A percentile compares a stretch with the other conserved stretches of the same genome.
phyloP scores from a whole-genome alignment of 2,797 vertebrate genomes.

The Mormyrus proboscirostris region DNA sequence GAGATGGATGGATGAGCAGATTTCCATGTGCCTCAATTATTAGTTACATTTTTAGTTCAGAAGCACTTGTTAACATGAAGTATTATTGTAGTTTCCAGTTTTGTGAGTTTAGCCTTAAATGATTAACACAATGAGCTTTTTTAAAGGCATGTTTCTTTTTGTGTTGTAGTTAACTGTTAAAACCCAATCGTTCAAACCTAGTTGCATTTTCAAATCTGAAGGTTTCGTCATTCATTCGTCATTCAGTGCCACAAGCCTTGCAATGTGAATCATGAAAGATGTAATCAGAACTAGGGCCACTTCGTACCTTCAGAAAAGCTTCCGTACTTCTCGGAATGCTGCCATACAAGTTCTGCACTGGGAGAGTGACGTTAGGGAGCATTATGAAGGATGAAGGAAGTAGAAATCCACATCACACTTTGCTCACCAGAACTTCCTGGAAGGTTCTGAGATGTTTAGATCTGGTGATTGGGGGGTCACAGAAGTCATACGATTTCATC shows the following conservation, averaged over 20 bases:
- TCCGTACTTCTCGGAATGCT: neutral
- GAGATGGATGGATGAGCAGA: neutral
- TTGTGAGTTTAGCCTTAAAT: neutral
- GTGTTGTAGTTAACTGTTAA: neutral
- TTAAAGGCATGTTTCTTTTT: neutral
- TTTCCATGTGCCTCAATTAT: neutral
- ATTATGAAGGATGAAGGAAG: neutral
- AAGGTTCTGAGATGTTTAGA: neutral
- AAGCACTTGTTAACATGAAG: neutral
- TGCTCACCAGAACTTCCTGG: neutral
- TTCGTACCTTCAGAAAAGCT: neutral
- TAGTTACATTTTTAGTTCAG: neutral
- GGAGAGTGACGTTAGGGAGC: neutral
- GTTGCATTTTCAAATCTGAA: neutral
- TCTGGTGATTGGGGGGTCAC: neutral
- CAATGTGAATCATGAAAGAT: neutral
- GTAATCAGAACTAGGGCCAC: neutral
- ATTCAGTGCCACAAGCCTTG: neutral
- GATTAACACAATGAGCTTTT: neutral
- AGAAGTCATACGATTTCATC: neutral
- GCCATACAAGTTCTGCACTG: neutral
- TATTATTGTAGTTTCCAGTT: neutral
- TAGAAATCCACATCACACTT: neutral
- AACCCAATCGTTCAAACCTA: neutral
- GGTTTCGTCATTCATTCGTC: neutral